phyloP scores from a whole-genome alignment of 2,797 vertebrate species.

The Todus mexicanus region DNA sequence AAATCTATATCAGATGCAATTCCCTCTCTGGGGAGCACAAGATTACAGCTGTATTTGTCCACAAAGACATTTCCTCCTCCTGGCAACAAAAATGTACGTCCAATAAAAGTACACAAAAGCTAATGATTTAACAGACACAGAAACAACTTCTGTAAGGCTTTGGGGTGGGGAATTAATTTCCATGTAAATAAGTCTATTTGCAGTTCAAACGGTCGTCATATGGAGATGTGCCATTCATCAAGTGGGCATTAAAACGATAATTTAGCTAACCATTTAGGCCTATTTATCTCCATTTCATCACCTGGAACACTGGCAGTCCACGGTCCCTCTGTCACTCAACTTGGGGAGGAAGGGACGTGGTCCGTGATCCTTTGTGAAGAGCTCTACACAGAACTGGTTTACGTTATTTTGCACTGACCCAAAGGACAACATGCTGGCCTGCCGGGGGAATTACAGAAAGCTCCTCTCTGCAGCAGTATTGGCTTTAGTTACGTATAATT shows the following conservation, averaged over 20 bases:
- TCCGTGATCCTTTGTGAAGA: background rate
- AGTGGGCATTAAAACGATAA: background rate
- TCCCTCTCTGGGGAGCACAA: background rate
- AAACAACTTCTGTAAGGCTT: background rate
- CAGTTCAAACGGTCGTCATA: background rate
- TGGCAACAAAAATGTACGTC: background rate
- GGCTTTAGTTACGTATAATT: background rate
- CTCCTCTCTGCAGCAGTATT: background rate
- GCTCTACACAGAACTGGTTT: background rate
- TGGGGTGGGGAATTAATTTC: background rate
- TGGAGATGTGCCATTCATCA: background rate
- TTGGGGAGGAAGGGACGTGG: background rate
- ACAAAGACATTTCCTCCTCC: background rate
- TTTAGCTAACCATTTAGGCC: background rate
- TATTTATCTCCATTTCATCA: background rate
- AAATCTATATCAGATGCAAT: background rate
- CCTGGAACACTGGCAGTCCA: background rate
- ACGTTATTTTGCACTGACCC: background rate
- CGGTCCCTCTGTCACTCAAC: fast-evolving
- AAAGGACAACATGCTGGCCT: background rate
- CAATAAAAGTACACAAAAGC: background rate
- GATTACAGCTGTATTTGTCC: background rate
- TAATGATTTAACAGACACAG: background rate
- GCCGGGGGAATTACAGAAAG: background rate
- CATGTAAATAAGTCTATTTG: background rate